A percentile compares a stretch with the other conserved stretches of the same genome.
phyloP scores from a whole-genome alignment of 1,140 invertebrate species.

The Physella acuta region DNA sequence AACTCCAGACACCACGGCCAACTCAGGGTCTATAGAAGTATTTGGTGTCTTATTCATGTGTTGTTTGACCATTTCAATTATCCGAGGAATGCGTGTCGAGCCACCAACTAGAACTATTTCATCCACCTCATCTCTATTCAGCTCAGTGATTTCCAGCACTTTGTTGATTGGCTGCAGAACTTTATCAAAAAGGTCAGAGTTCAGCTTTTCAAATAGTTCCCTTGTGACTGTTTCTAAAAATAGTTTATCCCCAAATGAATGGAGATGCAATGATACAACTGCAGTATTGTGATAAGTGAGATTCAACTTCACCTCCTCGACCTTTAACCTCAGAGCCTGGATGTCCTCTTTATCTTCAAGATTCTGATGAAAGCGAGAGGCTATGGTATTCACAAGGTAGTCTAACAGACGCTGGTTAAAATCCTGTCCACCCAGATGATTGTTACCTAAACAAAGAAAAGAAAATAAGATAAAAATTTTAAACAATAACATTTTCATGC shows the following conservation, averaged over 20 bases:
- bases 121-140: slow-evolving; percentile 56
- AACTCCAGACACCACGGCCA: slow-evolving; percentile 63
- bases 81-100: slow-evolving; percentile 62
- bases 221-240: slow-evolving; percentile 48
- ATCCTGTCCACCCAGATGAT: slow-evolving; percentile 63
- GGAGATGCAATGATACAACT: slow-evolving; percentile 47
- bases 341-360: slow-evolving; percentile 60
- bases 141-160: slow-evolving; percentile 85
- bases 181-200: slow-evolving; percentile 60
- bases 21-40: slow-evolving; percentile 61
- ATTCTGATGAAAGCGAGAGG: slow-evolving; percentile 40
- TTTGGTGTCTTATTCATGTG: slow-evolving; percentile 61
- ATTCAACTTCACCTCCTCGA: slow-evolving; percentile 61
- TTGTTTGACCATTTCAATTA: slow-evolving; percentile 55
- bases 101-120: slow-evolving; percentile 64
- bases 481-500: background rate
- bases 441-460: slow-evolving; percentile 55
- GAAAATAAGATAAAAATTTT: slow-evolving; percentile 1
- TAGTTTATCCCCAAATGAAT: slow-evolving; percentile 40
- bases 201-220: slow-evolving; percentile 60
- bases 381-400: slow-evolving; percentile 47
- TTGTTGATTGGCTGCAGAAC: slow-evolving; percentile 54
- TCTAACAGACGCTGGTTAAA: slow-evolving; percentile 61
- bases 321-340: slow-evolving; percentile 59
- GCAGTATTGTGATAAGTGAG: slow-evolving; percentile 52